Conservation (phyloP, 2,113 vertebrate genomes). For the Ophthalmolycus amberensis region DNA sequence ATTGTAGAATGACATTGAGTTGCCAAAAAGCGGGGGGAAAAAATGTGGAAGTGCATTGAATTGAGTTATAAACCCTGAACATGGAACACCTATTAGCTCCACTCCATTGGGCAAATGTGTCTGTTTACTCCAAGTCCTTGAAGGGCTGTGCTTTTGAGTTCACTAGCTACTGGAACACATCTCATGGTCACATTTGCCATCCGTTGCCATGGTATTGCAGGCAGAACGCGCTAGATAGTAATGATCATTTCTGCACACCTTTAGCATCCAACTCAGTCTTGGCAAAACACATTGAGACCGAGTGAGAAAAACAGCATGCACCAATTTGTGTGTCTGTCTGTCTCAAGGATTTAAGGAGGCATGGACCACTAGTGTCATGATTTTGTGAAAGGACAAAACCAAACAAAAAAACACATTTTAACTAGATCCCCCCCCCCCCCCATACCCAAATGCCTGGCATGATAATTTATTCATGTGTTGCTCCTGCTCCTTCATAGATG, state of each 20-base stretch:
- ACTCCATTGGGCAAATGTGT: conserved; percentile 73
- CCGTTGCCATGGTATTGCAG: conserved; percentile 76
- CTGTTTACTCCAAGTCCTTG: conserved; percentile 76
- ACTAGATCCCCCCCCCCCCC: neutral
- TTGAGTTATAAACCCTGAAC: conserved; percentile 61
- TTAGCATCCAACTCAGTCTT: conserved; percentile 57
- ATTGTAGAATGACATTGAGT: conserved; percentile 35
- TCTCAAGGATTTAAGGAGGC: conserved; percentile 34
- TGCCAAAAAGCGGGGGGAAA: conserved; percentile 13
- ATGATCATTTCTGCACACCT: conserved; percentile 69
- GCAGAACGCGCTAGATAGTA: conserved; percentile 55
- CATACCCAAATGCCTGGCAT: conserved; percentile 33
- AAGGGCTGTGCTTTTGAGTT: conserved; percentile 63
- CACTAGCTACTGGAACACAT: conserved; percentile 62
- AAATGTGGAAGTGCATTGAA: conserved; percentile 47
- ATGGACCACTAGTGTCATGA: neutral
- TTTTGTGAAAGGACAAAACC: neutral
- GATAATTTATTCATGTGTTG: conserved; percentile 69
- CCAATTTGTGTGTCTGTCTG: conserved; percentile 42
- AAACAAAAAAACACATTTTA: neutral
- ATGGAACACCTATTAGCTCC: conserved; percentile 65
- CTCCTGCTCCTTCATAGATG: conserved; percentile 50
- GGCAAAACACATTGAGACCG: conserved; percentile 25
- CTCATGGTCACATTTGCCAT: conserved; percentile 72
- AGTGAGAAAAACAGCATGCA: conserved; percentile 10